Evolutionary conservation across 2,113 vertebrate species (phyloP).

Genomic region (Ia io): DNA sequence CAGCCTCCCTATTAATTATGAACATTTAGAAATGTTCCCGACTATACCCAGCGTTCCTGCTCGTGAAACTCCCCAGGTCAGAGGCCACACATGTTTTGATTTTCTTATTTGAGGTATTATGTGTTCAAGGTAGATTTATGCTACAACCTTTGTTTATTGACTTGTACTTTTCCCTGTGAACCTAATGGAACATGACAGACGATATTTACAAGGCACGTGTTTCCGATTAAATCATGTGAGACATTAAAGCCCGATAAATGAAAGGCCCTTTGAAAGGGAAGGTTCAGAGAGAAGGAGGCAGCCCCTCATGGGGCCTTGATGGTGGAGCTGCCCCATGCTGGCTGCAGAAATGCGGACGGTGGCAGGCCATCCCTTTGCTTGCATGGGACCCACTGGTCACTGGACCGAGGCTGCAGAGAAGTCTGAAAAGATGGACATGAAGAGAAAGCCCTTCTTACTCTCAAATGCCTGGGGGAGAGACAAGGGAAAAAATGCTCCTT

Average conservation of each 20-base stretch:
- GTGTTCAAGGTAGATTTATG: slow-evolving; percentile 90
- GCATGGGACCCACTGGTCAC: neutral
- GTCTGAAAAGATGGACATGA: neutral
- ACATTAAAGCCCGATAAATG: slow-evolving; percentile 89
- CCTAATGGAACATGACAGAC: slow-evolving; percentile 88
- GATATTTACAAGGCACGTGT: slow-evolving; percentile 89
- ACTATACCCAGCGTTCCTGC: slow-evolving; percentile 83
- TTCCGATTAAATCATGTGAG: slow-evolving; percentile 88
- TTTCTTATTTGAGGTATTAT: slow-evolving; percentile 89
- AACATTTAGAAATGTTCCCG: slow-evolving; percentile 77
- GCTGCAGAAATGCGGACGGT: slow-evolving; percentile 48
- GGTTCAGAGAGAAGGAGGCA: slow-evolving; percentile 82
- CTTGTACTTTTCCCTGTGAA: slow-evolving; percentile 88
- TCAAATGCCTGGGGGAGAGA: neutral
- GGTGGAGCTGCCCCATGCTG: slow-evolving; percentile 20
- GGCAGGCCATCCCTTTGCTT: neutral
- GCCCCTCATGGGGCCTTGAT: slow-evolving; percentile 69
- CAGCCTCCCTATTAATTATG: slow-evolving; percentile 80
- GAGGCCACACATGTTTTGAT: slow-evolving; percentile 90
- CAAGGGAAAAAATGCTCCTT: neutral
- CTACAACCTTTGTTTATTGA: slow-evolving; percentile 89
- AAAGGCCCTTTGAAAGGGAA: slow-evolving; percentile 82
- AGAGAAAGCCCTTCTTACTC: neutral
- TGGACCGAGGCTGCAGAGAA: neutral
- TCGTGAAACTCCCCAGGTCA: slow-evolving; percentile 84